A percentile compares a stretch with the other conserved stretches of the same genome.
These are phyloP conservation scores for Panthera uncia DNA, from an alignment of 2,113 vertebrate genomes.

Conservation along the genomic window DNA sequence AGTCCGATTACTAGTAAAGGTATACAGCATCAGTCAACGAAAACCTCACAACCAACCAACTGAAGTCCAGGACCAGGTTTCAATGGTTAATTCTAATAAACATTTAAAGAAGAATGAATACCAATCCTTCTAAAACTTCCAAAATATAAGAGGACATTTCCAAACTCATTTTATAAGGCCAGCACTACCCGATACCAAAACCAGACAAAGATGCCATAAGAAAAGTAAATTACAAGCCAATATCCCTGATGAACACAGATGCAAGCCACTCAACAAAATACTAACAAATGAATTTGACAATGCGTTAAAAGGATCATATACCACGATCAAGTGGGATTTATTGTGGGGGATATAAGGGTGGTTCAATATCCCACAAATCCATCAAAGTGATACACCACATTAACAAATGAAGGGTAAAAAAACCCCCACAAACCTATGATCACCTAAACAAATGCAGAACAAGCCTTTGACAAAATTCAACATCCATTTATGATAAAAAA, in stretches of 20 bases:
- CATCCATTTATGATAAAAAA: neutral
- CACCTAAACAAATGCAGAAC: neutral
- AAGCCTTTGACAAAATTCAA: neutral
- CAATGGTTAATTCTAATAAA: neutral
- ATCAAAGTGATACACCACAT: neutral
- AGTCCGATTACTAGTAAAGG: neutral
- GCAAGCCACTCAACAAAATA: neutral
- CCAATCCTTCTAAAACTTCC: neutral
- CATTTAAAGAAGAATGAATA: conserved; percentile 1
- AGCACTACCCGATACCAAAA: neutral
- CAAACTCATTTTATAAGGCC: neutral
- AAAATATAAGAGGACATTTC: neutral
- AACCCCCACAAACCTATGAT: neutral
- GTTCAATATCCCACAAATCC: neutral
- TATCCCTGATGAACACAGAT: neutral
- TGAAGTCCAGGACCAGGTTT: neutral
- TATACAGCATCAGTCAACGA: neutral
- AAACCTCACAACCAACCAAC: neutral
- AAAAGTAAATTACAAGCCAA: neutral
- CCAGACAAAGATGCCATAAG: neutral
- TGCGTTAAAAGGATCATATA: neutral
- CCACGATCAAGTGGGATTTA: neutral
- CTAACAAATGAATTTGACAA: neutral
- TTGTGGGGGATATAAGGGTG: neutral
- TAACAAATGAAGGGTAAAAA: neutral